phyloP scores from a whole-genome alignment of 1,140 invertebrate species.

The Eurosta solidaginis region DNA sequence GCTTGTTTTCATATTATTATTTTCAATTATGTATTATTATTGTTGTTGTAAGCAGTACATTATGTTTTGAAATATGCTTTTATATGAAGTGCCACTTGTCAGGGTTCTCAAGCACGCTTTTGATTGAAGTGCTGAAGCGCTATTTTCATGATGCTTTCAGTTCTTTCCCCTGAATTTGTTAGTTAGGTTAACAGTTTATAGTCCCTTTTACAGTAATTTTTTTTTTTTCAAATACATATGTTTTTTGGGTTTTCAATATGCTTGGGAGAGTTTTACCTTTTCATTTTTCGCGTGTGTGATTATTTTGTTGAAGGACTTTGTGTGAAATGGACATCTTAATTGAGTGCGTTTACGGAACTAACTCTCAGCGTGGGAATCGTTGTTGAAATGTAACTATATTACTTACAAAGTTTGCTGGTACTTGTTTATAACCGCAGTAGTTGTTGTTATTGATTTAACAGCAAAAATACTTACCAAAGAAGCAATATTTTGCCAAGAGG shows the following conservation, averaged over 20 bases:
- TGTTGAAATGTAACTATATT: too few relatives aligned
- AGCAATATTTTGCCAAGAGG: too few relatives aligned
- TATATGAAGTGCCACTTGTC: slow-evolving; percentile 1
- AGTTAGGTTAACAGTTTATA: background rate
- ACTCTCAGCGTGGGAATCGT: background rate
- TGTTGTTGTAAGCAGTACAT: background rate
- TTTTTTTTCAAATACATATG: background rate
- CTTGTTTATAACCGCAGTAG: too few relatives aligned
- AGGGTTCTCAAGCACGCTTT: background rate
- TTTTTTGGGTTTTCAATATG: background rate
- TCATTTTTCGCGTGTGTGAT: slow-evolving; percentile 8
- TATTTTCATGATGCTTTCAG: background rate
- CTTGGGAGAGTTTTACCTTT: background rate
- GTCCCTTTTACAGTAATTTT: background rate
- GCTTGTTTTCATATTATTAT: slow-evolving; percentile 3
- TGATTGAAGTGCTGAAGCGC: background rate
- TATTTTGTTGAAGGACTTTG: background rate
- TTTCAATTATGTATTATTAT: background rate
- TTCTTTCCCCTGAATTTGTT: background rate
- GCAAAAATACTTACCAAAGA: too few relatives aligned
- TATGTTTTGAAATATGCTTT: background rate
- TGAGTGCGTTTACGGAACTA: background rate
- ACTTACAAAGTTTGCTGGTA: too few relatives aligned
- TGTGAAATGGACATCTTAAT: slow-evolving; percentile 14
- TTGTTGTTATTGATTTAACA: too few relatives aligned